phyloP scores from a whole-genome alignment of 2,888 invertebrate genomes.

The Micropterix aruncella region DNA sequence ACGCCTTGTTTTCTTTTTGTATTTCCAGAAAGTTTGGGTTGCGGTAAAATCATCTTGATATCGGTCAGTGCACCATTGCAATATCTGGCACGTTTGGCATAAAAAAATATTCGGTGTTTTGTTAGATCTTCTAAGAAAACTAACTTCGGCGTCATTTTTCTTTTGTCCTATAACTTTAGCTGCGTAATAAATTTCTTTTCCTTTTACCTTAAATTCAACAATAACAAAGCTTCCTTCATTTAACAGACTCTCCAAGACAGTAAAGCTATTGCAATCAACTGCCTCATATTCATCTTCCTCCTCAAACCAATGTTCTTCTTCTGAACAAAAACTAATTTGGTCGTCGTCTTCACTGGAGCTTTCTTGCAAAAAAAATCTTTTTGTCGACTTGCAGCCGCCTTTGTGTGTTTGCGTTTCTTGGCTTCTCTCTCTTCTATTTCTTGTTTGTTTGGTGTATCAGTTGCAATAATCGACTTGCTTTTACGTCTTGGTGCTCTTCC shows the following conservation, averaged over 20 bases:
- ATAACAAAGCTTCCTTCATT: too few relatives aligned
- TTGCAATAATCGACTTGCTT: conserved; percentile 15
- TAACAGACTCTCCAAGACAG: conserved; percentile 10
- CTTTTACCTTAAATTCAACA: too few relatives aligned
- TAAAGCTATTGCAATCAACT: too few relatives aligned
- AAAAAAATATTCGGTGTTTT: conserved; percentile 9
- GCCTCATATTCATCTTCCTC: too few relatives aligned
- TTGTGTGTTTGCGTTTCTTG: conserved; percentile 10
- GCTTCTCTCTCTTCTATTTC: too few relatives aligned
- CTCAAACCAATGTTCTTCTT: too few relatives aligned
- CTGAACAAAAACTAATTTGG: conserved; percentile 13
- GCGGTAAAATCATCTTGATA: too few relatives aligned
- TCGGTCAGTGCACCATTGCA: conserved; percentile 11
- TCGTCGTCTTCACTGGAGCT: conserved; percentile 12
- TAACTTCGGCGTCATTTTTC: too few relatives aligned
- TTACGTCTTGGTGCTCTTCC: conserved; percentile 13
- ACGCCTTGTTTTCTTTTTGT: conserved; percentile 12
- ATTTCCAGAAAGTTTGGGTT: too few relatives aligned
- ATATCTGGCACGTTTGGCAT: conserved; percentile 13
- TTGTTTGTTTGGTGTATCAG: conserved; percentile 16
- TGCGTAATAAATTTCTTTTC: too few relatives aligned
- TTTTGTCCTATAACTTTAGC: too few relatives aligned
- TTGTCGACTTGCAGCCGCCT: conserved; percentile 8
- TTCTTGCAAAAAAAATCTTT: conserved; percentile 11
- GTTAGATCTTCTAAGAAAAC: too few relatives aligned